Evolutionary conservation across 2,888 invertebrate species (phyloP).

Genomic region (Elegia similella): DNA sequence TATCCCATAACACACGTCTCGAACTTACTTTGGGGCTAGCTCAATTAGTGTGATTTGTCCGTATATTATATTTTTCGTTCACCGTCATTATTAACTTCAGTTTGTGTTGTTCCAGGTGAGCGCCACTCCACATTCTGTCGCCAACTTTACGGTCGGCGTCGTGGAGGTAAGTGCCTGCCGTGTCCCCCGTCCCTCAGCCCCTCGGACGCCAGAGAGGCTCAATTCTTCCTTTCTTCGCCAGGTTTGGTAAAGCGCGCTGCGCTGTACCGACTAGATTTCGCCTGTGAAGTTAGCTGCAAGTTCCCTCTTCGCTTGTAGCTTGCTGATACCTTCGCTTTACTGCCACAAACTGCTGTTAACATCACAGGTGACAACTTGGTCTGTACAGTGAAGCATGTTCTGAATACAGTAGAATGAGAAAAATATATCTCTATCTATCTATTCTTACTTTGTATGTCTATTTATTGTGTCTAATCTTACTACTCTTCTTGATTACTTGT

Average conservation of each 20-base stretch:
- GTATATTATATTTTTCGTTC: too few relatives aligned
- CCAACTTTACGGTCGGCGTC: slow-evolving; percentile 15
- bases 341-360: background rate
- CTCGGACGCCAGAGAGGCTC: background rate
- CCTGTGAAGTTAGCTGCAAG: background rate
- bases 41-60: too few relatives aligned
- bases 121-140: slow-evolving; percentile 15
- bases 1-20: too few relatives aligned
- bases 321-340: background rate
- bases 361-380: background rate
- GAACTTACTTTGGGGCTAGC: too few relatives aligned
- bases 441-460: too few relatives aligned
- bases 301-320: background rate
- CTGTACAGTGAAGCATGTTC: background rate
- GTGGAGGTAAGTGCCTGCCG: slow-evolving; percentile 11
- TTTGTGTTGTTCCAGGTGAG: slow-evolving; percentile 7
- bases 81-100: too few relatives aligned
- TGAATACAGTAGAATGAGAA: too few relatives aligned
- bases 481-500: too few relatives aligned
- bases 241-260: background rate
- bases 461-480: too few relatives aligned
- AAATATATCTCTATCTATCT: too few relatives aligned
- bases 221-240: background rate
- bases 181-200: background rate
- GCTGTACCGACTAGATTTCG: background rate